phyloP scores from a whole-genome alignment of 1,140 invertebrate genomes.

The Trichonephila clavipes region DNA sequence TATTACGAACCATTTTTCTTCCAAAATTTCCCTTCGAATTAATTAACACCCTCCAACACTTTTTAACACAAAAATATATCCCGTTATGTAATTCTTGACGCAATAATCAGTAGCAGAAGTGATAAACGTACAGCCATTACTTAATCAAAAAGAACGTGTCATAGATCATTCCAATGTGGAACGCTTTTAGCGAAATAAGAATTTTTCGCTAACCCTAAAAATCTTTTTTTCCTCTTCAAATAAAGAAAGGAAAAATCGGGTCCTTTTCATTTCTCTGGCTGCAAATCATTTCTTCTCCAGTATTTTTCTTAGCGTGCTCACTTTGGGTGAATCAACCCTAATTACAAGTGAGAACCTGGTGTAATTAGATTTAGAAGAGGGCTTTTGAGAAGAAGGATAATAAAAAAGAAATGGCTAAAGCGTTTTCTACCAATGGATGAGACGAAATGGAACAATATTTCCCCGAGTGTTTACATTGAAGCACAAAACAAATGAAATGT shows the following conservation, averaged over 20 bases:
- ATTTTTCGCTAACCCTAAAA: neutral
- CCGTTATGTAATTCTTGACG: too few relatives aligned
- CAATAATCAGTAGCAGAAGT: neutral
- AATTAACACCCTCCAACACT: too few relatives aligned
- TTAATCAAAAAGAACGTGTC: neutral
- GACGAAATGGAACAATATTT: neutral
- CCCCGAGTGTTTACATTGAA: neutral
- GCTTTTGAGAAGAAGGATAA: neutral
- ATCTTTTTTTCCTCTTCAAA: too few relatives aligned
- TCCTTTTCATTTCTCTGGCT: neutral
- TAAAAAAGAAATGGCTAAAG: neutral
- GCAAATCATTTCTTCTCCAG: neutral
- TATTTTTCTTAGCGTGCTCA: neutral
- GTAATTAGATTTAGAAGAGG: neutral
- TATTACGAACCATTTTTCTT: too few relatives aligned
- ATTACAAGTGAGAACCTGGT: neutral
- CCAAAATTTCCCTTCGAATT: too few relatives aligned
- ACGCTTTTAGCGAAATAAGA: slow-evolving; percentile 20
- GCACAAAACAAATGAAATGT: neutral
- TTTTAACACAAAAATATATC: too few relatives aligned
- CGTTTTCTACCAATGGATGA: neutral
- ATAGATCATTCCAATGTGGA: neutral
- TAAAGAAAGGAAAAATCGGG: neutral
- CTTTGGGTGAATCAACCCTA: neutral
- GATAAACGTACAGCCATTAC: neutral